Evolutionary conservation across 1,140 invertebrate genomes (phyloP), one percentile per base, ranked within the genome.

Genomic region (Drosophila lini): DNA sequence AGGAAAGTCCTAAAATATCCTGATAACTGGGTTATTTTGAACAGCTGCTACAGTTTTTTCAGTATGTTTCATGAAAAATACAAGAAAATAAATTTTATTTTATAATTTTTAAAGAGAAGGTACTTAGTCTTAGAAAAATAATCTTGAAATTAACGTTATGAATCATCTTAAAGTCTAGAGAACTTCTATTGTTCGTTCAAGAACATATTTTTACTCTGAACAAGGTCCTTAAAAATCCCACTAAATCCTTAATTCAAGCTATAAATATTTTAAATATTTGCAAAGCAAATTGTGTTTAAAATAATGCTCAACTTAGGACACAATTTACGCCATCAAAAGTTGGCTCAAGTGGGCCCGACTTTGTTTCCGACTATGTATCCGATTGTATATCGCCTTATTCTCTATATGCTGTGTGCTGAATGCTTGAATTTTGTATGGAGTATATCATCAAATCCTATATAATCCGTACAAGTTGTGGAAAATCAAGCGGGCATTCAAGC

Each of bases 401-500:
- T 53, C 50, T 8, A 36, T 53, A 36, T 53, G 48, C 48, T 7
- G 15, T 53, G 32, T 36, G 50, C 32, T 53, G 32, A 53, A 53
- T 53, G 50, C 50, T 32, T 52, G 50, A 34, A 19, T 52, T 52
- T 22, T 15, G 50, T 34, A 19, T 52, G 50, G 32, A 53, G 16
- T 22, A 36, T 53, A 36, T 36, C 50, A 68, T 62, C 56, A 85
- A 85, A 69, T 74, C 75, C 67, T 50, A 85, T 85, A 74, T 86
- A 88, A 86, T 86, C 83, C 80, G 76, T 40, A 52, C 65, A 53
- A 69, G 65, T 80, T 70, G 80, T 74, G 69, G 59, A 80, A 81
- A 86, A 86, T 86, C 83, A 88, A 75, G 68, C 80, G 53, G 36
- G 52, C 67, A 86, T 86, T 86, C 81, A 83, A 69, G 78, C 83